These are phyloP conservation scores for Dipodomys ordii DNA, from an alignment of 2,113 vertebrate species.

Conservation along the genomic window DNA sequence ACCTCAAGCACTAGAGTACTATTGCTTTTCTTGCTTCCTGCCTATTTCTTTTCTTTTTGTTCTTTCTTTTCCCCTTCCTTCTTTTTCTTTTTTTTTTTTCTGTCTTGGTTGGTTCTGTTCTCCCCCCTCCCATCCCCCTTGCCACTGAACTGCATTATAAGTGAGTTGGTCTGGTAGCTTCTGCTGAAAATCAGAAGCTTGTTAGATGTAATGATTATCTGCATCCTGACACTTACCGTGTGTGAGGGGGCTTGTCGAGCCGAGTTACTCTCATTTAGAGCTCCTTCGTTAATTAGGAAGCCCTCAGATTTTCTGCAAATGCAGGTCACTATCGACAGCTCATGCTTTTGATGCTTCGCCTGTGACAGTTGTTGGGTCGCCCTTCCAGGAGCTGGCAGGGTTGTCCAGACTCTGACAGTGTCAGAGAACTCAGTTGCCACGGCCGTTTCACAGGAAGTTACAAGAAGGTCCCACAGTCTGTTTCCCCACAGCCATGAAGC, in stretches of 20 bases:
- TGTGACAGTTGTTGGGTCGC: slow-evolving; percentile 85
- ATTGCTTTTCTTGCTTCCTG: not conserved
- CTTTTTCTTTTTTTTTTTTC: not conserved
- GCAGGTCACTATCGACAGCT: slow-evolving; percentile 87
- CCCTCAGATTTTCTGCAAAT: slow-evolving; percentile 87
- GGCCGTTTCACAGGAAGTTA: slow-evolving; percentile 84
- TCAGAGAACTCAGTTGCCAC: slow-evolving; percentile 80
- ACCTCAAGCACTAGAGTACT: not conserved
- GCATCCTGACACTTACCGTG: slow-evolving; percentile 85
- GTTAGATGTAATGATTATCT: slow-evolving; percentile 89
- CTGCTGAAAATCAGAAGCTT: slow-evolving; percentile 87
- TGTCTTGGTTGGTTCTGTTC: not conserved
- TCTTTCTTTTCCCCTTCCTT: slow-evolving; percentile 7
- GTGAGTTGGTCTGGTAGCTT: slow-evolving; percentile 84
- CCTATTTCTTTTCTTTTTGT: not conserved
- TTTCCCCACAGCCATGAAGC: slow-evolving; percentile 77
- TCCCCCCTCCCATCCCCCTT: slow-evolving; percentile 29
- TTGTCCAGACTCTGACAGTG: slow-evolving; percentile 81
- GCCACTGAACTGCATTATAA: slow-evolving; percentile 84
- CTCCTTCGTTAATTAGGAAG: slow-evolving; percentile 91
- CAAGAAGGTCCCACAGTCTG: slow-evolving; percentile 76
- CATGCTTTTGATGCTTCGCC: slow-evolving; percentile 85
- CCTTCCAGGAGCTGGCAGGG: slow-evolving; percentile 84
- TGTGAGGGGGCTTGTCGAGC: slow-evolving; percentile 84
- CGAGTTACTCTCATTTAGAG: slow-evolving; percentile 87